Evolutionary conservation across 2,113 vertebrate genomes (phyloP).

Genomic region (Eptesicus fuscus): DNA sequence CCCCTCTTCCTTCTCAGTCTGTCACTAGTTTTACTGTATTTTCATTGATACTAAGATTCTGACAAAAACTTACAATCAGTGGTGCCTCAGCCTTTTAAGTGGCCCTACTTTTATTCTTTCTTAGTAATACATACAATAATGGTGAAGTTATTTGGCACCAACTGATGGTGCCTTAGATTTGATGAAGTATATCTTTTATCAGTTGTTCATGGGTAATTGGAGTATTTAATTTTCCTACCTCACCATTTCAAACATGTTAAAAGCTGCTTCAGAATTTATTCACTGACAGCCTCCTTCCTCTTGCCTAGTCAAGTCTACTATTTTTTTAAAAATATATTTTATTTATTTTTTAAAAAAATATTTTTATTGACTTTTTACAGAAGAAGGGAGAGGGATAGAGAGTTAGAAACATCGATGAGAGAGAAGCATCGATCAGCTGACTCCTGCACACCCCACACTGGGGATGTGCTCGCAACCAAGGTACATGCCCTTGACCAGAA

Average conservation of each 20-base stretch:
- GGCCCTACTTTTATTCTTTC: not conserved
- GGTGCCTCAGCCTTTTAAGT: not conserved
- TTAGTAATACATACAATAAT: not conserved
- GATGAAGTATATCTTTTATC: not conserved
- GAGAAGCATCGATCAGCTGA: too few relatives aligned
- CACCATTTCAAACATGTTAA: slow-evolving; percentile 32
- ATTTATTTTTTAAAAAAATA: not conserved
- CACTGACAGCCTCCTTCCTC: not conserved
- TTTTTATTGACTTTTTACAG: too few relatives aligned
- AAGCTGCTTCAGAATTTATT: slow-evolving; percentile 19
- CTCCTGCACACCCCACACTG: too few relatives aligned
- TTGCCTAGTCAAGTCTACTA: not conserved
- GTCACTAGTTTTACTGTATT: not conserved
- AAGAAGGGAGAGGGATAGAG: too few relatives aligned
- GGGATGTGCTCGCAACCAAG: too few relatives aligned
- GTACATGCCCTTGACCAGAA: too few relatives aligned
- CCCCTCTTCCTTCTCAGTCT: not conserved
- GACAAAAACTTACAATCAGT: not conserved
- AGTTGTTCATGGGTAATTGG: not conserved
- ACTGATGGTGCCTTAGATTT: not conserved
- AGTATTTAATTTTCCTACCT: slow-evolving; percentile 2
- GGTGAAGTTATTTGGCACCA: not conserved
- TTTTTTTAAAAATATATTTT: not conserved
- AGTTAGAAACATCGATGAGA: too few relatives aligned
- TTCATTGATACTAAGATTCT: not conserved